Evolutionary conservation across 2,888 invertebrate species (phyloP).

Genomic region (Chrysomela aeneicollis): DNA sequence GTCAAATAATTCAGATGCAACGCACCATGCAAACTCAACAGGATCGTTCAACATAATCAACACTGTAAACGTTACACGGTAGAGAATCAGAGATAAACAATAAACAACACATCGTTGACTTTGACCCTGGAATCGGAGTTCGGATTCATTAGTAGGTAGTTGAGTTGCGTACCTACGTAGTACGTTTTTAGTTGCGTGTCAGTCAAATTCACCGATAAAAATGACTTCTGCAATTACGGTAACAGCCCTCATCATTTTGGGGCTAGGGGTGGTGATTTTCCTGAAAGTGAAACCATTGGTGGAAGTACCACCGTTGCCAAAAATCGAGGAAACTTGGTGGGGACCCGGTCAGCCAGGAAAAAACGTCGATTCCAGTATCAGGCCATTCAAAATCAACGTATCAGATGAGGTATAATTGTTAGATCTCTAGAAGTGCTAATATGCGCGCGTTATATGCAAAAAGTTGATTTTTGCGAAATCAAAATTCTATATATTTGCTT

Average conservation of each 20-base stretch:
- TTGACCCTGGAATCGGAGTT: no score
- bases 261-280: not conserved
- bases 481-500: not conserved
- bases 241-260: not conserved
- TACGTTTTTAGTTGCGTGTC: no score
- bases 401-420: conserved; percentile 64
- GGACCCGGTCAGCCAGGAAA: conserved; percentile 64
- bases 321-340: conserved; percentile 66
- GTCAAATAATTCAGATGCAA: no score
- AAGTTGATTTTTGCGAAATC: not conserved
- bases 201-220: not conserved
- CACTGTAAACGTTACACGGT: no score
- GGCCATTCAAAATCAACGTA: conserved; percentile 68
- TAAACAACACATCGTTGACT: no score
- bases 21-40: no score
- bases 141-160: no score
- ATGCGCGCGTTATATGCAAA: no score
- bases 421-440: no score
- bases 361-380: conserved; percentile 62
- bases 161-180: no score
- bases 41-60: no score
- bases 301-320: conserved; percentile 43
- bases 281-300: conserved; percentile 17
- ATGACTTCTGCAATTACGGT: not conserved
- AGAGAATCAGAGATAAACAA: no score